Percentiles rank a stretch among this genome's conserved stretches.
phyloP scores from a whole-genome alignment of 2,888 invertebrate species.

The Drosophila crucigera region DNA sequence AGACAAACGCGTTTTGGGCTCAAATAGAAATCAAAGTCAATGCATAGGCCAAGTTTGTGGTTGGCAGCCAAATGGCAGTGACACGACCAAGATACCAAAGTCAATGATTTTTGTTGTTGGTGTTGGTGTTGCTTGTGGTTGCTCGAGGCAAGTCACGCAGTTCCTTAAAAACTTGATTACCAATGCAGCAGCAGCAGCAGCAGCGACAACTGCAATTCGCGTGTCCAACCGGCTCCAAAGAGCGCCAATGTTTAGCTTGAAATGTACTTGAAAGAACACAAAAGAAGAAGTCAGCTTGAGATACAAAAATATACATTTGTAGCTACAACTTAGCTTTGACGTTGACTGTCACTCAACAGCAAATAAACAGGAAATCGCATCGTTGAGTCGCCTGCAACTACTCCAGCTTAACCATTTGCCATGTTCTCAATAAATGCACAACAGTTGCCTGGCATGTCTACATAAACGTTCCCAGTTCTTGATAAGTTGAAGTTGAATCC shows the following conservation, averaged over 20 bases:
- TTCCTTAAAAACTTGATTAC: constrained; percentile 72
- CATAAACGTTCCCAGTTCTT: background rate
- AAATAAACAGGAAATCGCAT: constrained; percentile 71
- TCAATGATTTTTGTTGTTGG: constrained; percentile 32
- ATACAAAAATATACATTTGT: constrained; percentile 62
- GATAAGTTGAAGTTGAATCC: background rate
- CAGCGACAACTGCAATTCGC: constrained; percentile 43
- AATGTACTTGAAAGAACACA: constrained; percentile 21
- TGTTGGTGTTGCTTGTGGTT: constrained; percentile 9
- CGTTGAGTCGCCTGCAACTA: constrained; percentile 41
- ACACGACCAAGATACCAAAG: constrained; percentile 57
- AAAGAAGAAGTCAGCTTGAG: constrained; percentile 33
- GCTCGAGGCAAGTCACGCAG: constrained; percentile 73
- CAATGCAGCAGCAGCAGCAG: constrained; percentile 31
- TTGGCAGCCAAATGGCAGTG: constrained; percentile 53
- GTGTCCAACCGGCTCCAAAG: constrained; percentile 62
- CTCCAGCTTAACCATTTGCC: constrained; percentile 33
- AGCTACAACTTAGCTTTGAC: constrained; percentile 70
- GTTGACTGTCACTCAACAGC: constrained; percentile 60
- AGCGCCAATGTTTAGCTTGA: constrained; percentile 44
- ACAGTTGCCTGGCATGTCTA: constrained; percentile 23
- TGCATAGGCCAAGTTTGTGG: constrained; percentile 22
- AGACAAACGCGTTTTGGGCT: constrained; percentile 7
- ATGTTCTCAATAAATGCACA: constrained; percentile 57
- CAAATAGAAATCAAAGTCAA: constrained; percentile 37